phyloP scores from a whole-genome alignment of 2,888 invertebrate genomes.

The Chrysolina haemoptera region DNA sequence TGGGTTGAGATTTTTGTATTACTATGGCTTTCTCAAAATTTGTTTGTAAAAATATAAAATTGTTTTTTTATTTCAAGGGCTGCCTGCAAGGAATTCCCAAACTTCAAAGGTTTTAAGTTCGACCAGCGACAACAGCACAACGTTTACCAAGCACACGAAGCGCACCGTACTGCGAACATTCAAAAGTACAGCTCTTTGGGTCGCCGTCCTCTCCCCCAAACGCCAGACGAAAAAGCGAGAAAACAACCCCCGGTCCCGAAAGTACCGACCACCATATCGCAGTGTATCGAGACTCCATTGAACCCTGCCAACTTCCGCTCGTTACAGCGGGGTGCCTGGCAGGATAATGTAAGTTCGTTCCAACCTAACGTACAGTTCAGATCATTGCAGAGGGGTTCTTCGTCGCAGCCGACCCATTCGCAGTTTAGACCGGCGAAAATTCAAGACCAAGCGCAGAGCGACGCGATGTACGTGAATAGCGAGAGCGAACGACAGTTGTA shows the following conservation, averaged over 20 bases:
- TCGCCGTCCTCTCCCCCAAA: constrained; percentile 68
- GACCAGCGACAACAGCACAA: constrained; percentile 71
- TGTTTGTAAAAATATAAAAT: background rate
- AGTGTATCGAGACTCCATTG: constrained; percentile 64
- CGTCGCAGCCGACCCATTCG: constrained; percentile 62
- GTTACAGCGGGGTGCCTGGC: constrained; percentile 69
- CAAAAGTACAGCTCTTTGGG: constrained; percentile 69
- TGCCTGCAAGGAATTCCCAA: constrained; percentile 73
- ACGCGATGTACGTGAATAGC: constrained; percentile 67
- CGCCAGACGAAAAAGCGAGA: constrained; percentile 68
- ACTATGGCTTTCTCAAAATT: too few species aligned
- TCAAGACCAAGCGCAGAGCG: constrained; percentile 67
- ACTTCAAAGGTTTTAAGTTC: constrained; percentile 70
- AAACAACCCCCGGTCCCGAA: constrained; percentile 66
- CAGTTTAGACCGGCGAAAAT: constrained; percentile 67
- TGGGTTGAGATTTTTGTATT: too few species aligned
- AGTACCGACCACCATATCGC: constrained; percentile 62
- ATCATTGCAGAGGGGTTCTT: constrained; percentile 71
- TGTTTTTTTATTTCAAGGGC: constrained; percentile 60
- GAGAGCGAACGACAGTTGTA: constrained; percentile 74
- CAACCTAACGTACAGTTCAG: constrained; percentile 64
- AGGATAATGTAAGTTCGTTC: constrained; percentile 60
- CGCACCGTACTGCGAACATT: constrained; percentile 68
- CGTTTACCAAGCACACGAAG: constrained; percentile 46
- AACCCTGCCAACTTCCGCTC: constrained; percentile 73